Conservation (phyloP, 1,140 invertebrate species). For the Atta colombica region DNA sequence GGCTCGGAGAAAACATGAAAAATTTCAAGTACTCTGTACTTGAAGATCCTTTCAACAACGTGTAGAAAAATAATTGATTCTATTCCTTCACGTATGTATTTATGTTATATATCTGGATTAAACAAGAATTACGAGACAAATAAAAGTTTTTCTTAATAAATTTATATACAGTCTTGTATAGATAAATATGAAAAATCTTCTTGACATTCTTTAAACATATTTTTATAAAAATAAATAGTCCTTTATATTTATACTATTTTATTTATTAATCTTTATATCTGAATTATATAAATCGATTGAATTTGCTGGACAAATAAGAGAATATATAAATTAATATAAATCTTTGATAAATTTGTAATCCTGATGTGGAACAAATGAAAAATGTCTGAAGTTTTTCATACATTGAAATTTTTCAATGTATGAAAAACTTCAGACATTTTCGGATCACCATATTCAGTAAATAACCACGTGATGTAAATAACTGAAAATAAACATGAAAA, state of each 20-base stretch:
- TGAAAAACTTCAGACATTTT: neutral
- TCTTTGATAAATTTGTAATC: neutral
- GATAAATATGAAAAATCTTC: neutral
- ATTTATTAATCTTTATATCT: neutral
- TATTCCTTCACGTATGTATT: neutral
- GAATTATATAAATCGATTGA: neutral
- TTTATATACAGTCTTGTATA: neutral
- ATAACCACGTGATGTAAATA: neutral
- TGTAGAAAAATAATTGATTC: conserved; percentile 8
- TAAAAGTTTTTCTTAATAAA: neutral
- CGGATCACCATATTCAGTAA: neutral
- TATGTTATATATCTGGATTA: neutral
- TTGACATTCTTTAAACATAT: no score
- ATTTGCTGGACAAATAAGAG: neutral
- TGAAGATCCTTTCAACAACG: neutral
- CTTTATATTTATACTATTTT: neutral
- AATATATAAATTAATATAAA: neutral
- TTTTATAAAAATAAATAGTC: neutral
- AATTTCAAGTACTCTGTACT: neutral
- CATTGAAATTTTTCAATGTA: neutral
- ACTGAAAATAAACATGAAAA: neutral
- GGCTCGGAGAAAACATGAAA: neutral
- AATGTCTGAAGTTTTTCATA: no score
- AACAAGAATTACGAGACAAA: neutral
- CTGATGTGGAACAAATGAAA: neutral